phyloP scores from a whole-genome alignment of 1,140 invertebrate genomes.

The Archivesica marissinica region DNA sequence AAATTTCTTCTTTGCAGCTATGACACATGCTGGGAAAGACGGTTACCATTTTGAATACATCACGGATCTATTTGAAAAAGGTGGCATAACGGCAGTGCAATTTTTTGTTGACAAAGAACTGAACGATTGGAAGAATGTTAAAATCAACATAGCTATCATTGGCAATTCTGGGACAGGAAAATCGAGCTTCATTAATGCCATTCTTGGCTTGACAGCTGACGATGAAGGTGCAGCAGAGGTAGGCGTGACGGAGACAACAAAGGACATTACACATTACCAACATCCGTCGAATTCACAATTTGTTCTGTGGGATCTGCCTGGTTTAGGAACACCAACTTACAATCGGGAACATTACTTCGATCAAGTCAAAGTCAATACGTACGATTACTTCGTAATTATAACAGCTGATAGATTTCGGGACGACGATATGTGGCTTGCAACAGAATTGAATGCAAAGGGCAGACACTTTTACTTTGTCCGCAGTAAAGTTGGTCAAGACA shows the following conservation, averaged over 20 bases:
- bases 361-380: background rate
- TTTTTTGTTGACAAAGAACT: background rate
- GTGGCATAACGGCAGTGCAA: too few species aligned
- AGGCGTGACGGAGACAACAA: slow-evolving; percentile 10
- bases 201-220: background rate
- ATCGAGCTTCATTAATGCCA: slow-evolving; percentile 24
- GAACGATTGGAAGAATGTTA: background rate
- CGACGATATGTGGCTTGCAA: background rate
- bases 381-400: background rate
- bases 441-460: background rate
- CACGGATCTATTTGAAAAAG: too few species aligned
- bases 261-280: background rate
- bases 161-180: slow-evolving; percentile 20
- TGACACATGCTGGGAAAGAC: too few species aligned
- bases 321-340: background rate
- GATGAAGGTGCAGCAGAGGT: slow-evolving; percentile 1
- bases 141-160: slow-evolving; percentile 11
- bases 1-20: too few species aligned
- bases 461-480: background rate
- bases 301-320: background rate
- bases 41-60: too few species aligned
- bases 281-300: background rate
- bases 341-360: background rate
- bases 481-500: background rate
- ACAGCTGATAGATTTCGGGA: background rate